These are phyloP conservation scores for Xyrauchen texanus DNA, from an alignment of 2,113 vertebrate species.

Conservation along the genomic window DNA sequence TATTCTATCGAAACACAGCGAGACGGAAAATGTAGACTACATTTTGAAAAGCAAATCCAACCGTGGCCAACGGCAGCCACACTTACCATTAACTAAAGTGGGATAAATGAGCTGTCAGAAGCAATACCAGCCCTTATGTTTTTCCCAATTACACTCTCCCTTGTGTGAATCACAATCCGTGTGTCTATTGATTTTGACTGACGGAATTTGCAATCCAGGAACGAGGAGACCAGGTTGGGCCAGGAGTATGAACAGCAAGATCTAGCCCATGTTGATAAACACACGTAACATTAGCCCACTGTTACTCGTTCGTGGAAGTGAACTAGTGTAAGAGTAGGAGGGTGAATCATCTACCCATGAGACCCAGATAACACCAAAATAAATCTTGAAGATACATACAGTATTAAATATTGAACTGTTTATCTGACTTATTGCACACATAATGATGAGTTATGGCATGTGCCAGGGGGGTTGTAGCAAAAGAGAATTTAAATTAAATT, in stretches of 20 bases:
- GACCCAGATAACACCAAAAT: constrained; percentile 17
- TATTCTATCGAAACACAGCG: constrained; percentile 50
- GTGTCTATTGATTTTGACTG: constrained; percentile 54
- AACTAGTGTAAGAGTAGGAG: background rate
- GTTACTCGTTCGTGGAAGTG: background rate
- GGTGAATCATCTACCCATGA: constrained; percentile 1
- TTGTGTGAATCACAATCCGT: constrained; percentile 64
- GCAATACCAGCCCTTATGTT: constrained; percentile 86
- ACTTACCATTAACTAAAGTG: constrained; percentile 87
- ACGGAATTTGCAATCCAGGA: constrained; percentile 62
- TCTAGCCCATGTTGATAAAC: background rate
- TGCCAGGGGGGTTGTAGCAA: background rate
- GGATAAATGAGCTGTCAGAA: constrained; percentile 93
- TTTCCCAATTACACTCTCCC: constrained; percentile 84
- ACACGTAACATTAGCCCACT: background rate
- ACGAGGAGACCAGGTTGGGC: background rate
- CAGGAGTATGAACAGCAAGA: constrained; percentile 35
- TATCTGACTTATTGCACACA: constrained; percentile 19
- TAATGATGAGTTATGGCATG: constrained; percentile 32
- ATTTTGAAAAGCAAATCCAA: constrained; percentile 64
- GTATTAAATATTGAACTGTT: constrained; percentile 34
- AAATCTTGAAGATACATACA: constrained; percentile 15
- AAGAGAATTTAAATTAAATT: constrained; percentile 31
- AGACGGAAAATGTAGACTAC: constrained; percentile 77
- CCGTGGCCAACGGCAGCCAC: constrained; percentile 78